Conservation (phyloP, 2,888 invertebrate species). For the Acrobasis suavella region DNA sequence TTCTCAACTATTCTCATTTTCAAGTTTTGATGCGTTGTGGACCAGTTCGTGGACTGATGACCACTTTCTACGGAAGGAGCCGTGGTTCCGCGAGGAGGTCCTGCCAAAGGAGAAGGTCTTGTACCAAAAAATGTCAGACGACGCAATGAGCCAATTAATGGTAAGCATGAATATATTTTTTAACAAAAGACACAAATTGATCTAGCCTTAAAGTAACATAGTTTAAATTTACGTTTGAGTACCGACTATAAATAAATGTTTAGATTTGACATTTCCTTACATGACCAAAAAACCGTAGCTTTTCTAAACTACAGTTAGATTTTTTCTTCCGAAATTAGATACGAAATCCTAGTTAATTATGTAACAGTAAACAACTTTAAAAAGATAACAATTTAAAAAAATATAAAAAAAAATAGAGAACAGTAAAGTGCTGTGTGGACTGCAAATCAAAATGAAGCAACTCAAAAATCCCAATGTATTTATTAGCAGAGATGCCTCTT, state of each 20-base stretch:
- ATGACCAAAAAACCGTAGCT: no score
- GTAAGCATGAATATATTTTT: conserved; percentile 43
- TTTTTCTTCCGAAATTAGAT: no score
- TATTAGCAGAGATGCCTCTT: conserved; percentile 24
- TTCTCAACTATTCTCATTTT: conserved; percentile 52
- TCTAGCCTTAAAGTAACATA: no score
- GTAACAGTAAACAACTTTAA: no score
- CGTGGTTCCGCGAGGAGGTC: conserved; percentile 57
- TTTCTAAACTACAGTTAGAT: no score
- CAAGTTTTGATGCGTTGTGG: conserved; percentile 24
- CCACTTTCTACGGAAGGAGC: conserved; percentile 60
- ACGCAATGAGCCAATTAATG: conserved; percentile 56
- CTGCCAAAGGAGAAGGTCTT: conserved; percentile 61
- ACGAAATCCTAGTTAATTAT: no score
- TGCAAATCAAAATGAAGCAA: conserved; percentile 9
- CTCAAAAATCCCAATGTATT: conserved; percentile 13
- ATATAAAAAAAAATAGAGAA: not conserved
- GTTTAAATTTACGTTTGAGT: no score
- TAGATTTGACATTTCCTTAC: no score
- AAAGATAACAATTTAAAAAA: not conserved
- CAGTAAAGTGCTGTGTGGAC: not conserved
- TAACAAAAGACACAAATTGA: not conserved
- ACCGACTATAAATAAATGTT: no score
- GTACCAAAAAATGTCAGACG: conserved; percentile 48
- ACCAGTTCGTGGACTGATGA: conserved; percentile 38